These are phyloP conservation scores for Muscicapa adusta DNA, from an alignment of 2,113 vertebrate genomes.

Conservation along the genomic window DNA sequence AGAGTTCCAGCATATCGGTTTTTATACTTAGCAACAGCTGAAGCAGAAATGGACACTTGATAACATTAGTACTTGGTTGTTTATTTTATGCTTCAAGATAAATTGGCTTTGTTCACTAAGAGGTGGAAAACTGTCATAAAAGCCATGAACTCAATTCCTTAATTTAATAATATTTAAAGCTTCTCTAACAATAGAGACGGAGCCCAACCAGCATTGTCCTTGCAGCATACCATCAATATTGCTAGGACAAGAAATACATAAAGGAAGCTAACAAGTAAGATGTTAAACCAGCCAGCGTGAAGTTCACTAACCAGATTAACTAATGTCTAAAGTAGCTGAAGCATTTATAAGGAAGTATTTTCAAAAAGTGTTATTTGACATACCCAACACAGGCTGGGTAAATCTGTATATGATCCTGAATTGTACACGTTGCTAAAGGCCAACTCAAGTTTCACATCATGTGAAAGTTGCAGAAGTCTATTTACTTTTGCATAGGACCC, in stretches of 20 bases:
- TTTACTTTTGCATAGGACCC: neutral
- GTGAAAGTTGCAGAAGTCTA: neutral
- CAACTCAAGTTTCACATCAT: neutral
- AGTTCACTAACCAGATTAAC: neutral
- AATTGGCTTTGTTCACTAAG: constrained; percentile 9
- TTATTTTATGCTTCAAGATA: constrained; percentile 42
- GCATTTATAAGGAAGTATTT: neutral
- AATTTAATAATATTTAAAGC: constrained; percentile 33
- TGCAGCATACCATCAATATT: neutral
- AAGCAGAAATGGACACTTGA: constrained; percentile 48
- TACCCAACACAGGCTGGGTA: neutral
- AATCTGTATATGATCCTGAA: neutral
- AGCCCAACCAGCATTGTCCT: neutral
- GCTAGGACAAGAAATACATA: neutral
- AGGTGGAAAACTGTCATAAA: constrained; percentile 17
- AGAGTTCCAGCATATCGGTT: constrained; percentile 41
- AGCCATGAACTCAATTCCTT: constrained; percentile 36
- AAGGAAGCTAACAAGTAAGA: neutral
- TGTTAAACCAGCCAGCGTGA: neutral
- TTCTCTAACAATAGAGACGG: neutral
- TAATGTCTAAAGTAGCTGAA: neutral
- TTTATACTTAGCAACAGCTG: constrained; percentile 62
- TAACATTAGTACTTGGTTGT: constrained; percentile 34
- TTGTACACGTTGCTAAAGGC: neutral
- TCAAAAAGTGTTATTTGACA: neutral